These are phyloP conservation scores for Stenurella melanura DNA, from an alignment of 2,888 invertebrate genomes.

Conservation along the genomic window DNA sequence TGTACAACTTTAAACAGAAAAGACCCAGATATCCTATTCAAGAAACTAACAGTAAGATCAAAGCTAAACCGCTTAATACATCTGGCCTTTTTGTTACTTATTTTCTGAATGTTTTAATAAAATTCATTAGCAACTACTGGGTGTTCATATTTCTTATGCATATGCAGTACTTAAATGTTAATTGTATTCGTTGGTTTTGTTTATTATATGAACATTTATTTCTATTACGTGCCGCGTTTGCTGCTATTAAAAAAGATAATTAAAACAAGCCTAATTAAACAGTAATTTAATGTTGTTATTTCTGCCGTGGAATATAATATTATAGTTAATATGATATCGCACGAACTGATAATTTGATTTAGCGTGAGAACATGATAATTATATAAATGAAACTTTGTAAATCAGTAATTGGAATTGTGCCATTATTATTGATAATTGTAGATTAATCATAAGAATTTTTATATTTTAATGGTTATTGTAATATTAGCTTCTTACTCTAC, in stretches of 20 bases:
- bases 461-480: too few species aligned
- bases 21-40: too few species aligned
- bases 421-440: too few species aligned
- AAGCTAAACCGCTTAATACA: too few species aligned
- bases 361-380: neutral
- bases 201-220: neutral
- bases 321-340: neutral
- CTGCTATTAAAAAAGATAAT: conserved; percentile 8
- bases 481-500: too few species aligned
- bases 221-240: neutral
- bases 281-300: conserved; percentile 13
- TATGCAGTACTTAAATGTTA: neutral
- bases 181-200: conserved; percentile 12
- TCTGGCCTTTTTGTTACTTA: too few species aligned
- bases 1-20: too few species aligned
- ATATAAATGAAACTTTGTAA: neutral
- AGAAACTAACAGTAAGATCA: too few species aligned
- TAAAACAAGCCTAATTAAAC: conserved; percentile 27
- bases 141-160: too few species aligned
- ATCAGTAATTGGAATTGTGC: neutral
- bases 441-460: too few species aligned
- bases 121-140: too few species aligned
- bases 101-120: too few species aligned
- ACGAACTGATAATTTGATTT: neutral
- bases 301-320: neutral